Base-by-base conservation (phyloP, 2,113 vertebrate genomes). In the Uria aalge region DNA sequence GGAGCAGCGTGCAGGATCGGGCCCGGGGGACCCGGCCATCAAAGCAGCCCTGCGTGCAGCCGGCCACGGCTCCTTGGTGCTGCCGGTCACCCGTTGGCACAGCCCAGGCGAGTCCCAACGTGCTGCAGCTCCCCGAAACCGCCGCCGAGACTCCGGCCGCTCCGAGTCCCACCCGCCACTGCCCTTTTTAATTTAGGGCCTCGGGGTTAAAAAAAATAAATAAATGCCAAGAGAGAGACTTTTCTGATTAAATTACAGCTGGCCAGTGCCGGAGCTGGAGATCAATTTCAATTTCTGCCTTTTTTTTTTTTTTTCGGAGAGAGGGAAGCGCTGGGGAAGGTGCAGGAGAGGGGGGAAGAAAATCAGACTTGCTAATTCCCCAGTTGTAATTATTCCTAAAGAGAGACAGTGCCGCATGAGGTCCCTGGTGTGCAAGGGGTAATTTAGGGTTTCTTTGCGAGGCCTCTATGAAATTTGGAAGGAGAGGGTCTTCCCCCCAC, bases 321-420 rank as follows among this genome's bases (percentile, higher is more conserved):
- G 55, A 34, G 22, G 17, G 88, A 23, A 40, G n/a, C 5, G 1
- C 67, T 0, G 5, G 12, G 38, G 21, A 17, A 2, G 15, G 30
- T 17, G 5, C 21, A 24, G 71, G 40, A 32, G 27, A 32, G 40
- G 50, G 23, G n/a, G 57, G 32, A 34, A 22, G 77, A 32, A 40
- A 92, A 96, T 95, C 90, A 94, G 94, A 93, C 95, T 97, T 95
- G 96, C 94, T 87, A 95, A 96, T 96, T 80, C 59, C 63, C 53
- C 2, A 7, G 3, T 50, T 48, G 50, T 79, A 85, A 94, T 95
- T 95, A 92, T 67, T 67, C 56, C 75, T 94, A 7, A n/a, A 68
- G 90, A 67, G 92, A 62, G 60, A 24, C 5, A 30, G 36, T 30
- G 81, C 83, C 3, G 20, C 59, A 0, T 0, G 11, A 19, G 75